A percentile compares a stretch with the other conserved stretches of the same genome.
Conservation (phyloP, 2,888 invertebrate species). For the Anodontia alba region DNA sequence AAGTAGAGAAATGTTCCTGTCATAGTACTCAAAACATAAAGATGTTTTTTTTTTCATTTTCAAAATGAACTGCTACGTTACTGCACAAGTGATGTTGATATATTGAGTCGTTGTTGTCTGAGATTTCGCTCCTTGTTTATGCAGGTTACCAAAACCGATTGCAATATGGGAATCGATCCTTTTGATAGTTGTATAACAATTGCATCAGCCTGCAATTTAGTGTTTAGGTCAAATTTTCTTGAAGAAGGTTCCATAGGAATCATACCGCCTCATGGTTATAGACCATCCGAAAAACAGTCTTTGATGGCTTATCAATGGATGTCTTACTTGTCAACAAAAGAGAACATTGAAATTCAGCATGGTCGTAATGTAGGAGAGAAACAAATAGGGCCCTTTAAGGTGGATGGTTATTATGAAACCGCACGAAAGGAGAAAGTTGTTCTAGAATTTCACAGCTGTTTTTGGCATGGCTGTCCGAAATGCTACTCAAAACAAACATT, state of each 20-base stretch:
- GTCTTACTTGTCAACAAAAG: slow-evolving; percentile 20
- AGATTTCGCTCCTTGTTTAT: slow-evolving; percentile 32
- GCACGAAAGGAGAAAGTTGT: slow-evolving; percentile 21
- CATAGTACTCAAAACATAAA: slow-evolving; percentile 29
- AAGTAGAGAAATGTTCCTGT: slow-evolving; percentile 16
- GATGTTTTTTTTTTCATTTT: slow-evolving; percentile 32
- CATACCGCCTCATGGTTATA: slow-evolving; percentile 45
- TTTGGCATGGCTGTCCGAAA: slow-evolving; percentile 32
- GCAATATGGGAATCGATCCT: slow-evolving; percentile 29
- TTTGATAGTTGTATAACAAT: slow-evolving; percentile 44
- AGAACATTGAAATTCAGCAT: slow-evolving; percentile 26
- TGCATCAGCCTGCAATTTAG: slow-evolving; percentile 39
- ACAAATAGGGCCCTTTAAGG: slow-evolving; percentile 46
- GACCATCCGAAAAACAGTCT: slow-evolving; percentile 43
- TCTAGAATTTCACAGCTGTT: slow-evolving; percentile 33
- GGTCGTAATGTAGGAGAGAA: slow-evolving; percentile 29
- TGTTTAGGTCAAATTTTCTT: slow-evolving; percentile 27
- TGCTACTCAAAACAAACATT: slow-evolving; percentile 15
- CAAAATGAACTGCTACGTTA: slow-evolving; percentile 36
- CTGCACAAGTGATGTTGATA: slow-evolving; percentile 42
- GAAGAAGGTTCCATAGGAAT: slow-evolving; percentile 32
- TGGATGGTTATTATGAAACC: slow-evolving; percentile 40
- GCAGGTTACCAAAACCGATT: slow-evolving; percentile 14
- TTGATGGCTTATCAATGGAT: slow-evolving; percentile 42
- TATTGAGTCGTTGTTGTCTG: slow-evolving; percentile 26